Conservation (phyloP, 2,113 vertebrate species). For the Sciurus niger region DNA sequence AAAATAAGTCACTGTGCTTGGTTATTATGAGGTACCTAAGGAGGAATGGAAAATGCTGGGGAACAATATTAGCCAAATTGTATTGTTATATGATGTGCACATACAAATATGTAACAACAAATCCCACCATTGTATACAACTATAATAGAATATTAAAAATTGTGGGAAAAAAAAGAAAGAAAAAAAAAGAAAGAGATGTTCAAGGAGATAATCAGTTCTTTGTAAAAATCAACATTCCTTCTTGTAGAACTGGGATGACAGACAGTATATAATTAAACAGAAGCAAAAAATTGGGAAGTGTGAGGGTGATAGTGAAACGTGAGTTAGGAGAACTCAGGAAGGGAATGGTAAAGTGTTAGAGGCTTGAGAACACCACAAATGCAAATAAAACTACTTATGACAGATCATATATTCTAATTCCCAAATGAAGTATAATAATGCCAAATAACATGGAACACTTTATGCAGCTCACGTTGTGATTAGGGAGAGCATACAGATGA, state of each 20-base stretch:
- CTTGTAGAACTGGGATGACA: background rate
- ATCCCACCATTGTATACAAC: no score
- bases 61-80: no score
- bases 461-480: background rate
- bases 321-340: background rate
- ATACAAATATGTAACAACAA: no score
- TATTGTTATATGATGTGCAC: no score
- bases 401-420: background rate
- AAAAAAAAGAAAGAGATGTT: no score
- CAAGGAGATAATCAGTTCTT: conserved; percentile 17
- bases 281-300: conserved; percentile 20
- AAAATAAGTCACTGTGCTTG: background rate
- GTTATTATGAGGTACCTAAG: background rate
- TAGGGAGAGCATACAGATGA: background rate
- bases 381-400: background rate
- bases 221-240: background rate
- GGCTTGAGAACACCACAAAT: background rate
- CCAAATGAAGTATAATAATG: background rate
- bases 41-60: background rate
- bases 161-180: no score
- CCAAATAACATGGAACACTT: background rate
- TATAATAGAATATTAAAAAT: no score
- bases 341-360: background rate
- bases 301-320: background rate
- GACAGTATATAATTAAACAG: background rate